Conservation (phyloP, 2,888 invertebrate species). For the Parnassius smintheus region DNA sequence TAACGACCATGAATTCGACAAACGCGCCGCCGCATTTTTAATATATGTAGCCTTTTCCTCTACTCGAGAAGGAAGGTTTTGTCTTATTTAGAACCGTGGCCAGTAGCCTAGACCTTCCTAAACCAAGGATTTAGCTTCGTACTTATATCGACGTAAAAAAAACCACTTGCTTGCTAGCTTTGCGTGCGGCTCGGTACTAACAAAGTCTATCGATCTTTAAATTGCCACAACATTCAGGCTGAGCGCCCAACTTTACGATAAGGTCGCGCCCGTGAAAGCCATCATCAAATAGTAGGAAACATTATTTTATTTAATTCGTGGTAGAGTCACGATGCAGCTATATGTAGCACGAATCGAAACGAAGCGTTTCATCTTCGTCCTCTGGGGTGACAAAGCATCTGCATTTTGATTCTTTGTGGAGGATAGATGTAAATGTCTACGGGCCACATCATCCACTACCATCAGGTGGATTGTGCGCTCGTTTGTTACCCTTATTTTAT, state of each 20-base stretch:
- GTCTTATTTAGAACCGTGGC: conserved; percentile 1
- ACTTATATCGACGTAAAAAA: no score
- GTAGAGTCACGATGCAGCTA: no score
- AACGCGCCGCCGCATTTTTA: background rate
- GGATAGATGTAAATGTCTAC: no score
- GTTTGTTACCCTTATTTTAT: no score
- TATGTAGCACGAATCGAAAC: no score
- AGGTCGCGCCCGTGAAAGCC: conserved; percentile 23
- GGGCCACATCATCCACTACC: no score
- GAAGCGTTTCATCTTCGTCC: no score
- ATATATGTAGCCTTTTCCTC: conserved; percentile 11
- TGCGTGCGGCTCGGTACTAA: conserved; percentile 12
- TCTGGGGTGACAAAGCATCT: no score
- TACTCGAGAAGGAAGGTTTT: conserved; percentile 1
- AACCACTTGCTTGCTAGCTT: background rate
- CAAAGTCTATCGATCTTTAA: conserved; percentile 15
- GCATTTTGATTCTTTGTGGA: no score
- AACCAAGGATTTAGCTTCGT: conserved; percentile 6
- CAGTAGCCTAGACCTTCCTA: conserved; percentile 6
- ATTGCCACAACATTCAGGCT: conserved; percentile 14
- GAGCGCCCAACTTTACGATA: conserved; percentile 10
- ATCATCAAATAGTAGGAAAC: conserved; percentile 10
- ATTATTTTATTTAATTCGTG: background rate
- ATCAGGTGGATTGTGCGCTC: no score
- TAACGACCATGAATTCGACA: background rate